These are phyloP conservation scores for Sebastes iracundus DNA, from an alignment of 2,797 vertebrate species.

Conservation along the genomic window DNA sequence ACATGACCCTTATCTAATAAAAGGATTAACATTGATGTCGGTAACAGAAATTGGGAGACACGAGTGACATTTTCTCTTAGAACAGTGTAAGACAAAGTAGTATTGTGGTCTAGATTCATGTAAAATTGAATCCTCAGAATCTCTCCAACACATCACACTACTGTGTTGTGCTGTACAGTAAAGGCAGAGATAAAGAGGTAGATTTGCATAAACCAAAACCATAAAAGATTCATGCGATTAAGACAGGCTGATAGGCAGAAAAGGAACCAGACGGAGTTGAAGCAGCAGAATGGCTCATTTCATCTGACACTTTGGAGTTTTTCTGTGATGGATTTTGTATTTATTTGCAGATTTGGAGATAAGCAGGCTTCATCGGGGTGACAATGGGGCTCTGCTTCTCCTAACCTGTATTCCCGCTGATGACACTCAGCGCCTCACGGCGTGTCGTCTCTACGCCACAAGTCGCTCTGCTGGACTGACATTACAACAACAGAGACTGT, in stretches of 20 bases:
- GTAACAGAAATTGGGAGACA: not conserved
- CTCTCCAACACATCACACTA: not conserved
- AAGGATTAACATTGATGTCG: not conserved
- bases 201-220: conserved; percentile 42
- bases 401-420: not conserved
- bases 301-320: not conserved
- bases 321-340: not conserved
- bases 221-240: conserved; percentile 35
- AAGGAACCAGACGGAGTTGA: not conserved
- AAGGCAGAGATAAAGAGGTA: conserved; percentile 19
- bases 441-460: not conserved
- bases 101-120: not conserved
- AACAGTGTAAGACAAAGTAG: not conserved
- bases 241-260: conserved; percentile 3
- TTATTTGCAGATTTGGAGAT: conserved; percentile 13
- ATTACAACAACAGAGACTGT: not conserved
- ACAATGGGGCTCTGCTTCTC: not conserved
- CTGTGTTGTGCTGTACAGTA: not conserved
- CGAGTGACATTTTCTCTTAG: not conserved
- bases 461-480: not conserved
- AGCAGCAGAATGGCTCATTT: not conserved
- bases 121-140: conserved; percentile 6
- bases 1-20: not conserved
- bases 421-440: conserved; percentile 3
- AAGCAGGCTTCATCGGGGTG: not conserved